phyloP scores from a whole-genome alignment of 2,113 vertebrate species.

The Octodon degus region DNA sequence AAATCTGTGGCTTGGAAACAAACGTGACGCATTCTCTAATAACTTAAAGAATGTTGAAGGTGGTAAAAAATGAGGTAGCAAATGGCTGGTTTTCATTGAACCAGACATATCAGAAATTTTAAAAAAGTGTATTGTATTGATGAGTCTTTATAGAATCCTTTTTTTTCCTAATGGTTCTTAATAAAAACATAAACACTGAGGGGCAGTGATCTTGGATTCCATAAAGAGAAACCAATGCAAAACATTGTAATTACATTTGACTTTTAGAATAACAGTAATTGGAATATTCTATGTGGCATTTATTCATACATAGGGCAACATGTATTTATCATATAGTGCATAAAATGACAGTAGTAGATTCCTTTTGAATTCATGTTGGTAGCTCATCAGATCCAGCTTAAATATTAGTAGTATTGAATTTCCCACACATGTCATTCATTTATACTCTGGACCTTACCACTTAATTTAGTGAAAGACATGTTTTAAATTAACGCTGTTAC shows the following conservation, averaged over 20 bases:
- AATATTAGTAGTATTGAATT: background rate
- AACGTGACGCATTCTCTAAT: background rate
- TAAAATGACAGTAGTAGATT: background rate
- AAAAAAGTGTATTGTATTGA: background rate
- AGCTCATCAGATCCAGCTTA: background rate
- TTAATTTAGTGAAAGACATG: background rate
- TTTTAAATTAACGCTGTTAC: background rate
- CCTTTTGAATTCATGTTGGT: background rate
- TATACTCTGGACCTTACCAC: background rate
- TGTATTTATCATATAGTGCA: background rate
- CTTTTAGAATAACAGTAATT: background rate
- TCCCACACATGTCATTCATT: background rate
- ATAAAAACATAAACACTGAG: background rate
- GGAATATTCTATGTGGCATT: background rate
- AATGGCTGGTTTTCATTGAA: background rate
- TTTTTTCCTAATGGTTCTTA: background rate
- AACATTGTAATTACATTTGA: background rate
- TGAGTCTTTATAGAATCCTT: background rate
- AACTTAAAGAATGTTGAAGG: background rate
- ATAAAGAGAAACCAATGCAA: background rate
- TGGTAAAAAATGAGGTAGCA: background rate
- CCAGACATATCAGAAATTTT: background rate
- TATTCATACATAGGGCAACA: background rate
- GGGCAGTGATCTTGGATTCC: background rate
- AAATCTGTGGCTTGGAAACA: constrained; percentile 1